Evolutionary conservation across 1,140 invertebrate species (phyloP), one percentile per base, ranked within the genome.

Genomic region (Macrostomum lignano): DNA sequence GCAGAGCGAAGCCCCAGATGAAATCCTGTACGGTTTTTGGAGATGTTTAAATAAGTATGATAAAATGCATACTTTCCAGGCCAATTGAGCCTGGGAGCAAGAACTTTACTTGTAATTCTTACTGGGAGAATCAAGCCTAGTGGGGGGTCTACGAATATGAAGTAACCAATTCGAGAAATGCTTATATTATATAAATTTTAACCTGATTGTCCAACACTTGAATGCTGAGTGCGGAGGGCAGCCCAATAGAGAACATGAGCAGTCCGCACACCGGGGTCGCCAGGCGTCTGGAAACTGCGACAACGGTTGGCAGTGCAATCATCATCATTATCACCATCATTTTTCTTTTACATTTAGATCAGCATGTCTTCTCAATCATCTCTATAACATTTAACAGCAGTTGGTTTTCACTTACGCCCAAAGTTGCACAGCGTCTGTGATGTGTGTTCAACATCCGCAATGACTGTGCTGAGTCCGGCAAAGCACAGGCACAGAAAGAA

Each of bases 1-100:
- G 38, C 2, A 51, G 40, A 2, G 46, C 46, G 25, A 48, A 51
- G 6, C 42, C 43, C 47, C 48, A 51, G 4, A 49, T 46, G 29
- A 47, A 49, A 30, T 51, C 48, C 47, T 51, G 24, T 17, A 35
- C 32, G 21, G 10, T n/a, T 24, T 11, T 32, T 3, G 3, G 19
- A 15, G 4, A 6, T 14, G 11, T 26, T 17, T 6, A 6, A 6
- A 17, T 17, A 14, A 22, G 4, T 17, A 4, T 14, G 15, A 21
- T 25, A 22, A 9, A 11, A n/a, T 24, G 20, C 14, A 24, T 9
- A 17, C 26, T 33, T 24, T 13, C 14, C 10, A 11, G 17, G 15
- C 26, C 15, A 11, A 15, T 3, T 15, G 31, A 17, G n/a, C 20
- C 6, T 14, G n/a, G 20, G 31, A 17, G 11, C n/a, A 15, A 11